A percentile compares a stretch with the other conserved stretches of the same genome.
Conservation (phyloP, 35 echinoderm and acorn worm genomes). For the Patiria miniata region DNA sequence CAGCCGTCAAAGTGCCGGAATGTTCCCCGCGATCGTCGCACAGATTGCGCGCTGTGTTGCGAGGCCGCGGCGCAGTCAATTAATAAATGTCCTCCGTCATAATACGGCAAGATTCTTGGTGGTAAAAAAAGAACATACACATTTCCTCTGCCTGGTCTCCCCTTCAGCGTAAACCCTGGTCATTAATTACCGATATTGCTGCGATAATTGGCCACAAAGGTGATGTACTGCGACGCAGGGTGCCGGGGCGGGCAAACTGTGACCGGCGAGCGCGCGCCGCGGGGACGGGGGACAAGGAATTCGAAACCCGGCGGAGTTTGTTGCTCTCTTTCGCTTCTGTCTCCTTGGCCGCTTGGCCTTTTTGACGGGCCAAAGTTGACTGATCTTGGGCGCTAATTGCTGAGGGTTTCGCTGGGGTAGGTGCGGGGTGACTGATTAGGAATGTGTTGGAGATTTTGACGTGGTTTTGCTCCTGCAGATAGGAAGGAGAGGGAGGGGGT, state of each 20-base stretch:
- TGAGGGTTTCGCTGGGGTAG: neutral
- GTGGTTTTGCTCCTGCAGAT: neutral
- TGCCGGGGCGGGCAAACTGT: neutral
- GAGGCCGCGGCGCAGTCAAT: no score
- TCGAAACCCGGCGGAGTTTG: neutral
- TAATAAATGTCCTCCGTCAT: no score
- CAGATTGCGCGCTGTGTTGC: no score
- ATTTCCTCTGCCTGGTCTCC: no score
- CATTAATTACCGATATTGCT: slow-evolving; percentile 14
- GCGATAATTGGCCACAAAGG: neutral
- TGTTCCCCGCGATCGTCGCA: no score
- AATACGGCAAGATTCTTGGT: no score
- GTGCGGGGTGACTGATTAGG: neutral
- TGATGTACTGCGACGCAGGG: neutral
- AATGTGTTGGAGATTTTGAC: neutral
- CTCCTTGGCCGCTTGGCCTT: neutral
- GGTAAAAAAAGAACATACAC: no score
- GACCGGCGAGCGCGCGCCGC: neutral
- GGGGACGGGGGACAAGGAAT: neutral
- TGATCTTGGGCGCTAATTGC: neutral
- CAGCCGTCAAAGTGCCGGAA: no score
- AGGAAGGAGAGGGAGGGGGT: no score
- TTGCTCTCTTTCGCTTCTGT: neutral
- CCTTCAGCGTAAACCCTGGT: neutral
- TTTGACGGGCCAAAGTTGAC: slow-evolving; percentile 13